Evolutionary conservation across 92 coral and sea anemone genomes (phyloP), one percentile per base, ranked within the genome.

Genomic region (Parazoanthus atlanticus): DNA sequence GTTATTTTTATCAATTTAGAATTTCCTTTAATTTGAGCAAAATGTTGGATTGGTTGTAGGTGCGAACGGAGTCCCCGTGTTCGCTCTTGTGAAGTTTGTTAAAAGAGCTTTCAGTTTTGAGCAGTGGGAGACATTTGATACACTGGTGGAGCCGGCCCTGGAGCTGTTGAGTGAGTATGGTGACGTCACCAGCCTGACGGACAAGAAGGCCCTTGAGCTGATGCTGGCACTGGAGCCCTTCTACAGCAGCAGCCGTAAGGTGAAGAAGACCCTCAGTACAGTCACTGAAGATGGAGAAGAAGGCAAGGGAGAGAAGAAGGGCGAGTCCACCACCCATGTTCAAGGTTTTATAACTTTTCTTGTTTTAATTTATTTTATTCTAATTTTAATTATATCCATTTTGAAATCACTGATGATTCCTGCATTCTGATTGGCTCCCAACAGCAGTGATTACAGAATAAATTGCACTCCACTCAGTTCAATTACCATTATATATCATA

Each of bases 221-320:
- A 89, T 97, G 98, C 72, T 92, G 78, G 97, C 97, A 31, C 6
- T 97, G 90, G 98, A 95, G 40, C 98, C 98, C 11, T 97, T 97
- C 90, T 92, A 89, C 86, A 91, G 90, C 81, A 90, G 88, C 54
- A 88, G 90, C 23, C 92, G 91, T 66, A 97, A 94, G 90, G 91
- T 93, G 1, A 95, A 93, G 94, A 97, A 97, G 65, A 78, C 85
- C 13, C 67, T 78, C 46, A 81, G 90, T 52, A 85, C 82, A 30
- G 19, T 79, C 17, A 88, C 89, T 29, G 92, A 81, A 19, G 96
- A 90, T 13, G 93, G 93, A 21, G 88, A 86, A 10, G 85, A 84
- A 2, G 43, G 66, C 46, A 84, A 84, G 65, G 78, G 25, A 43
- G 87, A 84, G 78, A 84, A 29, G 34, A 84, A 70, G 78, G 38